Evolutionary conservation across 1,140 invertebrate genomes (phyloP).

Genomic region (Camponotus pennsylvanicus): DNA sequence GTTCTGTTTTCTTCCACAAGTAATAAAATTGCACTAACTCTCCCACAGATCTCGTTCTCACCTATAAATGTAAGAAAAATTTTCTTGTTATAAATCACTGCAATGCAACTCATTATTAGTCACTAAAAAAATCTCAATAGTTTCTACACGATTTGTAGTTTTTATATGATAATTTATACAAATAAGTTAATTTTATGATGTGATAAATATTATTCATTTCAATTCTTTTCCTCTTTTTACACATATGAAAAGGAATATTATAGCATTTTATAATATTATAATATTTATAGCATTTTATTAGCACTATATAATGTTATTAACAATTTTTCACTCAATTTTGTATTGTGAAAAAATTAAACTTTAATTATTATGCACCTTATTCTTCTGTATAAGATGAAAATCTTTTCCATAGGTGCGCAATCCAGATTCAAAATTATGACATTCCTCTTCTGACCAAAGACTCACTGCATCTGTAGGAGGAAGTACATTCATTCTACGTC

Average conservation of each 20-base stretch:
- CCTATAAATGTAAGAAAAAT: conserved; percentile 84
- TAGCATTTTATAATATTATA: neutral
- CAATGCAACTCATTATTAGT: neutral
- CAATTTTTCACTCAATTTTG: neutral
- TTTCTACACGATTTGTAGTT: no score
- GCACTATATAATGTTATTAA: neutral
- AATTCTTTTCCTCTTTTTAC: neutral
- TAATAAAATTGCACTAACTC: conserved; percentile 99
- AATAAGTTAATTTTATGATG: neutral
- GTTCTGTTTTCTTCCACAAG: conserved; percentile 99
- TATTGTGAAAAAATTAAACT: neutral
- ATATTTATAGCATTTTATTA: neutral
- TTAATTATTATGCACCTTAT: conserved; percentile 90
- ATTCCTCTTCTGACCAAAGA: conserved; percentile 99
- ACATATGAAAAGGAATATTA: neutral
- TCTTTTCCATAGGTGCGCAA: conserved; percentile 97
- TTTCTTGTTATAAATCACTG: neutral
- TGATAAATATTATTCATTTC: neutral
- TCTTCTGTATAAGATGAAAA: conserved; percentile 97
- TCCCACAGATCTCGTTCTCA: conserved; percentile 97
- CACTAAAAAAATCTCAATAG: neutral
- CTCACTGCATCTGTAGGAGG: conserved; percentile 92
- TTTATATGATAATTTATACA: neutral
- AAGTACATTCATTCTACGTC: conserved; percentile 93
- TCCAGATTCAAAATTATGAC: conserved; percentile 98